Evolutionary conservation across 2,797 vertebrate species (phyloP), one percentile per base, ranked within the genome.

Genomic region (Acanthopagrus latus): DNA sequence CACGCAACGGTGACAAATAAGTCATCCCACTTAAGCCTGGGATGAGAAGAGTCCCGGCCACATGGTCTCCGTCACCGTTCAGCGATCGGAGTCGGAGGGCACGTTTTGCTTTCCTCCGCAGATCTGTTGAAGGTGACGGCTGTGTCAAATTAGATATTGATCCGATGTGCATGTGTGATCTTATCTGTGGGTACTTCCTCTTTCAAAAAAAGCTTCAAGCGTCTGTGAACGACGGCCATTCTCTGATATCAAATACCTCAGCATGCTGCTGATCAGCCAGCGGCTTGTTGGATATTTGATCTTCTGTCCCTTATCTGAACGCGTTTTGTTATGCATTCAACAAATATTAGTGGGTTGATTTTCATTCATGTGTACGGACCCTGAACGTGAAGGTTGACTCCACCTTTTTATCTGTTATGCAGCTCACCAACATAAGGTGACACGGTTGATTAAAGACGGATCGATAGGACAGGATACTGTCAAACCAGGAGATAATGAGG

Each of bases 131-230:
- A 91, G 88, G 87, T 90, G 85, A 82, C 1, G 20, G 29, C 62
- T 23, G 60, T 86, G 76, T 90, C 80, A 86, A 69, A 81, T 81
- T 76, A 87, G 65, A 89, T 90, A 92, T 92, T 84, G 90, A 92
- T 91, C 79, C 59, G 7, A 41, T 33, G 46, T 47, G 60, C 54
- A 54, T 41, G 21, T 60, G n/a, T 68, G 56, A 46, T 29, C 38
- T 62, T 71, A 58, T 66, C 60, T 71, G 41, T 27, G 44, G 21
- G 3, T 29, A 50, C 25, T 43, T 80, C 46, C 64, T 79, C 81
- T 57, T 77, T 68, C 50, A 51, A 27, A 48, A 79, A n/a, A 73
- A 69, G 50, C 57, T 64, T 66, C 60, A 68, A 59, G 64, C 23
- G 48, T 68, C 68, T 62, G 7, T 80, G 58, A 71, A 66, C 58